Conservation (phyloP, 2,113 vertebrate genomes). For the Vombatus ursinus region DNA sequence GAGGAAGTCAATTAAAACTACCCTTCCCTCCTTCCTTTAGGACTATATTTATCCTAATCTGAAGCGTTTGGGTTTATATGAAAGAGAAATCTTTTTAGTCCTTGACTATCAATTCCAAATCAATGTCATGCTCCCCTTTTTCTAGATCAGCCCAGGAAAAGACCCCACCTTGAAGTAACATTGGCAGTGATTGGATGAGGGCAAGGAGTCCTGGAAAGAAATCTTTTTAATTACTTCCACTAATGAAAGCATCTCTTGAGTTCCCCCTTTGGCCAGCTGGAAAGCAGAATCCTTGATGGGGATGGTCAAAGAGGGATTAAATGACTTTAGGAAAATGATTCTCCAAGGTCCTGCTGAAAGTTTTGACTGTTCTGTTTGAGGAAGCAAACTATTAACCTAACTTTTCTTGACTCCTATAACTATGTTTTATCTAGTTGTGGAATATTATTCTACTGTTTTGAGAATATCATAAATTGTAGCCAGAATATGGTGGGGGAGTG, state of each 20-base stretch:
- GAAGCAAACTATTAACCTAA: not conserved
- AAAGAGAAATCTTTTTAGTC: not conserved
- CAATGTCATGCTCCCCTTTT: not conserved
- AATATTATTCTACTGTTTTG: not conserved
- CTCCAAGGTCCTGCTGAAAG: not conserved
- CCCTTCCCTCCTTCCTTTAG: no score
- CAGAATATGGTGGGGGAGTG: not conserved
- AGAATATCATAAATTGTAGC: not conserved
- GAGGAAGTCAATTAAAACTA: no score
- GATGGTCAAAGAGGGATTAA: not conserved
- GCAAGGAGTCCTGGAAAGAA: not conserved
- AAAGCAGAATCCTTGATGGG: not conserved
- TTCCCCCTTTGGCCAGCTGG: not conserved
- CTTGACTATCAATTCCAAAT: not conserved
- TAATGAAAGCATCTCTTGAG: not conserved
- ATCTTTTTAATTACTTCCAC: not conserved
- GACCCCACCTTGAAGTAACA: not conserved
- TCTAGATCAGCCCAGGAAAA: not conserved
- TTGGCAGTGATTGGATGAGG: not conserved
- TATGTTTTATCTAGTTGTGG: not conserved
- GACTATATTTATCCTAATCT: not conserved
- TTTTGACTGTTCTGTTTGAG: not conserved
- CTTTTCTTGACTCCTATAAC: not conserved
- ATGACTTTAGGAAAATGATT: not conserved
- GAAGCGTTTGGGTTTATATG: not conserved